Evolutionary conservation across 2,888 invertebrate genomes (phyloP).

Genomic region (Amiota minor): DNA sequence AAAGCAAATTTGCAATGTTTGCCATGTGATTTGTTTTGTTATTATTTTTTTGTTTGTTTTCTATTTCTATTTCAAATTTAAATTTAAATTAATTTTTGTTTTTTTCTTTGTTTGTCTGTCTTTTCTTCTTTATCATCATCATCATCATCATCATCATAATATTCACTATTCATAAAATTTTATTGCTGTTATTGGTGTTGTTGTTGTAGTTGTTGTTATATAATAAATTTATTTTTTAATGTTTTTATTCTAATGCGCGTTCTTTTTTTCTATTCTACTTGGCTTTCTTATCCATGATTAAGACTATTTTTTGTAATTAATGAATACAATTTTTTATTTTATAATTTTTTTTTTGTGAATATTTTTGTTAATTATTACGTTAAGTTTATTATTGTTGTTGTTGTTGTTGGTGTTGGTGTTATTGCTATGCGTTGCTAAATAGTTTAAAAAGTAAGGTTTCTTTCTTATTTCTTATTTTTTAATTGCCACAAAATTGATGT

Average conservation of each 20-base stretch:
- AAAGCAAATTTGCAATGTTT: conserved; percentile 60
- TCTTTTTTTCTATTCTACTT: not conserved
- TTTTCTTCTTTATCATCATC: not conserved
- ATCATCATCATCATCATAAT: no score
- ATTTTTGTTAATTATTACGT: not conserved
- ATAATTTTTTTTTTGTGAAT: not conserved
- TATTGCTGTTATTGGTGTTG: conserved; percentile 12
- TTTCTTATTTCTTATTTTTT: not conserved
- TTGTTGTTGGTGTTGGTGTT: not conserved
- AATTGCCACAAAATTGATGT: not conserved
- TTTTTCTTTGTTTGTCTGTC: not conserved
- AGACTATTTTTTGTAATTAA: conserved; percentile 1
- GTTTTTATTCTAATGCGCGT: conserved; percentile 21
- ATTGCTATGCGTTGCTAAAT: no score
- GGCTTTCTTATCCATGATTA: conserved; percentile 17
- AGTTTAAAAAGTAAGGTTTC: no score
- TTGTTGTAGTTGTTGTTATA: not conserved
- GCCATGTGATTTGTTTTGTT: conserved; percentile 22
- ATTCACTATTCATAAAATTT: not conserved
- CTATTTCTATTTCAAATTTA: not conserved
- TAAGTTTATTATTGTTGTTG: not conserved
- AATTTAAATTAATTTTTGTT: not conserved
- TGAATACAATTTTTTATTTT: conserved; percentile 19
- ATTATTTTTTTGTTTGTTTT: conserved; percentile 20
- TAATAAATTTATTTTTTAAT: conserved; percentile 12